Evolutionary conservation across 2,888 invertebrate genomes (phyloP).

Genomic region (Argynnis bischoffii): DNA sequence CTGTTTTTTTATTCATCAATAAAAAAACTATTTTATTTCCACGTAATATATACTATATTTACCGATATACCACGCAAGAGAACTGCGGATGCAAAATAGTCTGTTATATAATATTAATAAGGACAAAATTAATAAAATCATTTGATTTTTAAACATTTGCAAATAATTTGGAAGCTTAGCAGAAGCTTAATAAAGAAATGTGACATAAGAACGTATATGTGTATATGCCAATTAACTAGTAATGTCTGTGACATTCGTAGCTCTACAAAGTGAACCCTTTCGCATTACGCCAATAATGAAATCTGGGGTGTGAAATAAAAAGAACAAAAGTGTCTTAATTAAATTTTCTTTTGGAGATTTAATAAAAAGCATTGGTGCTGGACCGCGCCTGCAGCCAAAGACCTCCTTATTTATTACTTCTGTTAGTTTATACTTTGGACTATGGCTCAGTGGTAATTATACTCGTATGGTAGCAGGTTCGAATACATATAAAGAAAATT

Average conservation of each 20-base stretch:
- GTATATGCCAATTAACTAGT: neutral
- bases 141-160: no score
- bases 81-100: no score
- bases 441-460: neutral
- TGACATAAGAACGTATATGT: neutral
- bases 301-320: constrained; percentile 81
- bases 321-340: constrained; percentile 80
- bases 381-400: constrained; percentile 26
- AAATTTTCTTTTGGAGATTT: constrained; percentile 81
- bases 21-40: no score
- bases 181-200: no score
- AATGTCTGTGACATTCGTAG: constrained; percentile 46
- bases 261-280: constrained; percentile 68
- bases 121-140: no score
- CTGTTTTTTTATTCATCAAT: no score
- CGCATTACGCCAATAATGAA: constrained; percentile 76
- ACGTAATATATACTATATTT: no score
- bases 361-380: constrained; percentile 56
- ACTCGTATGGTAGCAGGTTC: no score
- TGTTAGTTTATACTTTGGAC: constrained; percentile 16
- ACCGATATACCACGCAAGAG: no score
- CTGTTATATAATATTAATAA: no score
- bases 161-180: no score
- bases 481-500: no score
- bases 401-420: constrained; percentile 35